Evolutionary conservation across 2,113 vertebrate genomes (phyloP), one percentile per base, ranked within the genome.

Genomic region (Eptesicus fuscus): DNA sequence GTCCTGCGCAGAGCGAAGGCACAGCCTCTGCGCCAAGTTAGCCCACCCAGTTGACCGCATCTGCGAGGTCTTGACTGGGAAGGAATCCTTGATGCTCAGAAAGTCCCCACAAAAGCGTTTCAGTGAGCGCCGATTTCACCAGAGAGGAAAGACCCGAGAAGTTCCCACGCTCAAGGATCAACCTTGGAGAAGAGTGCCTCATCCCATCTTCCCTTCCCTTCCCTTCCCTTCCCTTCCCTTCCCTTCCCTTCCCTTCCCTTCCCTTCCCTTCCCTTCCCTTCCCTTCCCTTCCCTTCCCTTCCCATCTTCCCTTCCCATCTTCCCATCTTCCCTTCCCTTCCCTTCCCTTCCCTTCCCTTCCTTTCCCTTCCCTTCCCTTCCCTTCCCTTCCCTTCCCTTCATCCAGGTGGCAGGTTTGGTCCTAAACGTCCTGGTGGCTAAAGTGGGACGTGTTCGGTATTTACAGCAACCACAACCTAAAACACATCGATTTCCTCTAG

Each of bases 131-230:
- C n/a, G 49, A 74, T 61, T 95, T 77, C 65, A 56, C 51, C 69
- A 23, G 42, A 71, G 56, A 94, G 56, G 32, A 47, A 78, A 82
- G 71, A 32, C 35, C 37, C 0, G 0, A 74, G 61, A 47, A 22
- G 40, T 74, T 23, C 37, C 25, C 4, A 11, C 2, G 4, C 67
- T 85, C 1, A 1, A 49, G n/a, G 37, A 51, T 59, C 71, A 2
- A 2, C 0, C 28, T 7, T 3, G 2, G 0, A 0, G 22, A 56
- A 28, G 22, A 47, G 44, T 0, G 0, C 44, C 40, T 25, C 37
- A 11, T 44, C 32, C 18, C 37, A 37, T 37, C 17, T 18, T 51
- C 47, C 47, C 9, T 12, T 47, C 12, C 44, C 40, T 42, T 42
- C 40, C 40, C 40, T 42, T 42, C 40, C 40, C 40, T 42, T 42